Base-by-base conservation (phyloP, 1,140 invertebrate genomes). In the Tetragnatha versicolor region DNA sequence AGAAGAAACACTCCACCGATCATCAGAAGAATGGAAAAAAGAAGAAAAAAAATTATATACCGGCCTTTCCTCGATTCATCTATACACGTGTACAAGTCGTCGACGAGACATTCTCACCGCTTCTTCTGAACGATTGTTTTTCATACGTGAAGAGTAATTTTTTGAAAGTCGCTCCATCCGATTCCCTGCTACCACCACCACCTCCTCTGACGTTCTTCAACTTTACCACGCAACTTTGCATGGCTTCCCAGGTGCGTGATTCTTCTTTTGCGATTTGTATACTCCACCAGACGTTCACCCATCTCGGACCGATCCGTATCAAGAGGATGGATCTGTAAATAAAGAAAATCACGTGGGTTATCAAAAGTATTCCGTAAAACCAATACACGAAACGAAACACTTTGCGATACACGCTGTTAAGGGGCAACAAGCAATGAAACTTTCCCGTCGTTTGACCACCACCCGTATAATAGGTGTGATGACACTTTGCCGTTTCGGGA, bases 261-360 rank as follows among this genome's bases (percentile, higher is more conserved):
- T 14, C 22, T 2, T 31, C n/a, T 45, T 27, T 12, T 29, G 39
- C 22, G 33, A 66, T 29, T 5, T 45, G 22, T 9, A 66, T 0
- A 17, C 39, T 14, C 63, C 63, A 66, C 63, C 63, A 66, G 9
- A 45, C n/a, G 12, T 66, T 47, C 2, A 66, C 31, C 17, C 29
- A n/a, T 25, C 47, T n/a, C 1, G 3, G 22, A n/a, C 63, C 63
- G 3, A 47, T 17, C 31, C 10, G 27, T 0, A 45, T 7, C 0
- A 33, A 9, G 14, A 47, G 2, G n/a, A n/a, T 7, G 6, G 47
- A 9, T 4, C 63, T 37, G 29, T 66, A 66, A 6, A 47, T 1
- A 17, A 47, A 31, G 10, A 27, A 47, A 5, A 66, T 31, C 1
- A 53, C 25, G 9, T 51, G 31, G 6, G 53, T 25, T 0, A 35